These are phyloP conservation scores for Odocoileus hemionus DNA, from an alignment of 2,113 vertebrate genomes.

Conservation along the genomic window DNA sequence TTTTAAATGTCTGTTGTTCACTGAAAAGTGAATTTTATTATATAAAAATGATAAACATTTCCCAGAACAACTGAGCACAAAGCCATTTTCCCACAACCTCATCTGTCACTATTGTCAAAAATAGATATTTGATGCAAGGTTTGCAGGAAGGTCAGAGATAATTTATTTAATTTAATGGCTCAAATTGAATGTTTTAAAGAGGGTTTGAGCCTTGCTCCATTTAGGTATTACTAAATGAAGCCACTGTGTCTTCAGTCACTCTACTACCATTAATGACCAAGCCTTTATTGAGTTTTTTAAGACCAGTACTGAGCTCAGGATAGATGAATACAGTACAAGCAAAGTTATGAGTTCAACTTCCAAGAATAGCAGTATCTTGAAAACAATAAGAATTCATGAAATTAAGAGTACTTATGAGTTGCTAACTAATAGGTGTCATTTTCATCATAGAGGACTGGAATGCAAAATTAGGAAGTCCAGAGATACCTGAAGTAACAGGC, in stretches of 20 bases:
- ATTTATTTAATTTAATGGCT: neutral
- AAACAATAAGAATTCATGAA: neutral
- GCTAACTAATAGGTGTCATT: neutral
- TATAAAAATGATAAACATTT: conserved; percentile 49
- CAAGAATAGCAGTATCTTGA: neutral
- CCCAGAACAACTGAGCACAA: neutral
- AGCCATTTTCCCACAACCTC: conserved; percentile 10
- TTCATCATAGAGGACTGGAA: neutral
- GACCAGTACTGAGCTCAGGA: neutral
- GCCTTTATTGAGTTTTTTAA: neutral
- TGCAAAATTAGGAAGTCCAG: neutral
- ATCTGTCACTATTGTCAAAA: neutral
- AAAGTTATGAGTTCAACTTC: neutral
- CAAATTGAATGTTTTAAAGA: neutral
- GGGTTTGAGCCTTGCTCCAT: neutral
- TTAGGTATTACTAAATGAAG: neutral
- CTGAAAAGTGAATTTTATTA: conserved; percentile 35
- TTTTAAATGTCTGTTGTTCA: neutral
- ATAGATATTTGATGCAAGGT: neutral
- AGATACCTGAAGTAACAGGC: neutral
- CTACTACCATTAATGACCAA: neutral
- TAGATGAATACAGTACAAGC: neutral
- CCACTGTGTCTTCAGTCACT: neutral
- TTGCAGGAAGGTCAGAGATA: neutral
- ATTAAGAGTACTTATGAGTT: neutral